Evolutionary conservation across 2,888 invertebrate species (phyloP).

Genomic region (Andrena flavipes): DNA sequence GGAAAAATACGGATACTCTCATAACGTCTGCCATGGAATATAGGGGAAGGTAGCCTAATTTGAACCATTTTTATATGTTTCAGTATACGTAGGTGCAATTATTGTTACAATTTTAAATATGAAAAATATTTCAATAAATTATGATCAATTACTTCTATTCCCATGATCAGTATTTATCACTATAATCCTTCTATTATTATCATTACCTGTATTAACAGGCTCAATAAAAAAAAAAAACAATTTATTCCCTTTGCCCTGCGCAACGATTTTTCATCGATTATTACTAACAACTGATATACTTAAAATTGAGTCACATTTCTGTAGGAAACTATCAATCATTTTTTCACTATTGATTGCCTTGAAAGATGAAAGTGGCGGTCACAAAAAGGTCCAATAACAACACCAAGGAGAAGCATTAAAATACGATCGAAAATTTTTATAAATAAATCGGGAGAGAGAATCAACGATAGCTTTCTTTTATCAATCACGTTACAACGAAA

Average conservation of each 20-base stretch:
- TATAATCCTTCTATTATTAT: too few relatives aligned
- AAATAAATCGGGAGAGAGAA: background rate
- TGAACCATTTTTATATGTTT: too few relatives aligned
- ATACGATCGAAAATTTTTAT: background rate
- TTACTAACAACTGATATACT: too few relatives aligned
- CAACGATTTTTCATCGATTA: background rate
- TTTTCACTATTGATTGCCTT: background rate
- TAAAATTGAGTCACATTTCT: too few relatives aligned
- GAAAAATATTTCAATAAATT: background rate
- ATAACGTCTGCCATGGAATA: background rate
- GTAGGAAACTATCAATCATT: background rate
- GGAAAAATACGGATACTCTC: background rate
- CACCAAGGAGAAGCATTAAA: background rate
- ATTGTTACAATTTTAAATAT: background rate
- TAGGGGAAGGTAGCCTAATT: too few relatives aligned
- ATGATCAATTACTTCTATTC: background rate
- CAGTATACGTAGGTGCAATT: too few relatives aligned
- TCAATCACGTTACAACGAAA: slow-evolving; percentile 8
- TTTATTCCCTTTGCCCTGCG: background rate
- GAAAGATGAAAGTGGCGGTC: background rate
- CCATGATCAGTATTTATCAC: too few relatives aligned
- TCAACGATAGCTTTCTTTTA: background rate
- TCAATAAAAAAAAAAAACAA: background rate
- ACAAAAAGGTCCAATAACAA: background rate
- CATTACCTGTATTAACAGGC: too few relatives aligned